Conservation (phyloP, 1,140 invertebrate genomes). For the Solen grandis region DNA sequence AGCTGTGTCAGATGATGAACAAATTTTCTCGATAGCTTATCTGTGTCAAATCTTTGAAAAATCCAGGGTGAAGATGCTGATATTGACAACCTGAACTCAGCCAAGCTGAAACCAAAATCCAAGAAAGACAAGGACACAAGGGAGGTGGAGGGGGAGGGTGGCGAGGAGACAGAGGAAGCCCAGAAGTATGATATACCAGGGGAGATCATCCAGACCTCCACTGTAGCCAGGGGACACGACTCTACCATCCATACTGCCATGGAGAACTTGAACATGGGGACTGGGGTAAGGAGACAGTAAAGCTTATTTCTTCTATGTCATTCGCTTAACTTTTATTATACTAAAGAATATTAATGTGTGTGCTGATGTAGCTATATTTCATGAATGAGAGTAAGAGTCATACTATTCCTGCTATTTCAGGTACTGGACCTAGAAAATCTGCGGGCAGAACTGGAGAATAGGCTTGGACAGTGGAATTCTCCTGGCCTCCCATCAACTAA, state of each 20-base stretch:
- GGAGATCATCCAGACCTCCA: constrained; percentile 86
- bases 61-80: too few relatives aligned
- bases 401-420: constrained; percentile 31
- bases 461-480: constrained; percentile 81
- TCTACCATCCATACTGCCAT: constrained; percentile 85
- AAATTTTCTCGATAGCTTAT: too few relatives aligned
- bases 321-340: too few relatives aligned
- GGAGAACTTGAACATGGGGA: constrained; percentile 69
- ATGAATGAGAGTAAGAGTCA: too few relatives aligned
- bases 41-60: too few relatives aligned
- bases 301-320: too few relatives aligned
- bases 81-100: constrained; percentile 48
- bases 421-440: constrained; percentile 73
- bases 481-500: constrained; percentile 62
- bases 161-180: constrained; percentile 74
- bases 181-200: constrained; percentile 88
- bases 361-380: too few relatives aligned
- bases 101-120: constrained; percentile 56
- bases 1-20: too few relatives aligned
- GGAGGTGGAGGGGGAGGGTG: constrained; percentile 60
- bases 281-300: constrained; percentile 10
- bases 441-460: constrained; percentile 82
- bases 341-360: too few relatives aligned
- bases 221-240: constrained; percentile 86
- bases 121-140: constrained; percentile 58